phyloP scores from a whole-genome alignment of 2,888 invertebrate genomes.

The Rotaria sp. region DNA sequence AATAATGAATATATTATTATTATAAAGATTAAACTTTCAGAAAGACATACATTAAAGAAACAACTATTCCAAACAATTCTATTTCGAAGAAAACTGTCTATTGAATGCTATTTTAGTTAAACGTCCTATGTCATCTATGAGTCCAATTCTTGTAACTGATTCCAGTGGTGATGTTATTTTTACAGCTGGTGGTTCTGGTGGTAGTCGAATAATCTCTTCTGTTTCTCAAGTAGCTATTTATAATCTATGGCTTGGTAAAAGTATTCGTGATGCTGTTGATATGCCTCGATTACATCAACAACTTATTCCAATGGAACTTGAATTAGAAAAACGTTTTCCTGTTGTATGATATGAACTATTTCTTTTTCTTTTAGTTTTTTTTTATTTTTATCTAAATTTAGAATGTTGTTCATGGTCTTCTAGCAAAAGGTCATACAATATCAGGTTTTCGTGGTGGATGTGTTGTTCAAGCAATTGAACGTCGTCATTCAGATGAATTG shows the following conservation, averaged over 20 bases:
- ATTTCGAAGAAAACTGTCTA: no score
- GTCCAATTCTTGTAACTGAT: slow-evolving; percentile 68
- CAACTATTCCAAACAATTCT: no score
- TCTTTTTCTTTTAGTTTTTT: not conserved
- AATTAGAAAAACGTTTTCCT: slow-evolving; percentile 37
- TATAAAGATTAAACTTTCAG: no score
- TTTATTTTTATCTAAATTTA: not conserved
- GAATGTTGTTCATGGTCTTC: not conserved
- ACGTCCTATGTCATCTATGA: slow-evolving; percentile 82
- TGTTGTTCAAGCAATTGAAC: slow-evolving; percentile 33
- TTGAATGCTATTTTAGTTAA: slow-evolving; percentile 60
- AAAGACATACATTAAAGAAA: no score
- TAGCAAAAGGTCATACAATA: not conserved
- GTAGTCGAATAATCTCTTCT: slow-evolving; percentile 77
- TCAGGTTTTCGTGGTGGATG: slow-evolving; percentile 20
- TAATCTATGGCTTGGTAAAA: slow-evolving; percentile 28
- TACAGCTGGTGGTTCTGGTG: slow-evolving; percentile 78
- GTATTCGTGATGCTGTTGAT: slow-evolving; percentile 34
- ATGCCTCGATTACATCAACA: slow-evolving; percentile 36
- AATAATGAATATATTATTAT: no score
- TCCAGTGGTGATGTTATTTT: slow-evolving; percentile 61
- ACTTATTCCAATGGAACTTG: slow-evolving; percentile 28
- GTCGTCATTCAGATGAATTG: not conserved
- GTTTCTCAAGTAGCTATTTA: slow-evolving; percentile 56
- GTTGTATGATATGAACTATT: not conserved